Conservation (phyloP, 2,888 invertebrate genomes). For the Hartigia nigra region DNA sequence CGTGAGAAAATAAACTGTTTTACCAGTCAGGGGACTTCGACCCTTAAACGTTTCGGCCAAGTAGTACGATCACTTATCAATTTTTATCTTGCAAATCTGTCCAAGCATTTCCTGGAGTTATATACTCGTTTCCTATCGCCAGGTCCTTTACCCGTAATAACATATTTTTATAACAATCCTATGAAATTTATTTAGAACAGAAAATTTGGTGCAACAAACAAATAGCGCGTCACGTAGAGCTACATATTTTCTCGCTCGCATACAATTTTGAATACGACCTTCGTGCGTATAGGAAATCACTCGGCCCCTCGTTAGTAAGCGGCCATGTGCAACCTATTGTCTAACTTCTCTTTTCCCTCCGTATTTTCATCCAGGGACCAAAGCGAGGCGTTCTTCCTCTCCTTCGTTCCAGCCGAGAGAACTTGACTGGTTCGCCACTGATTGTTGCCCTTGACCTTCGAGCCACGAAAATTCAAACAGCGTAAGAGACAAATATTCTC, state of each 20-base stretch:
- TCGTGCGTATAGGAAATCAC: not conserved
- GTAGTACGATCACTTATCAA: not conserved
- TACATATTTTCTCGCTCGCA: not conserved
- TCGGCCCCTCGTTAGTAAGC: not conserved
- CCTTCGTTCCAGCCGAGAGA: not conserved
- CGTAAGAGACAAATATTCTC: not conserved
- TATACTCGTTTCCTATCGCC: fast-evolving
- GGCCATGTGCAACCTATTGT: not conserved
- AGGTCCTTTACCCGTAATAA: not conserved
- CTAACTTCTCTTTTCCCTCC: not conserved
- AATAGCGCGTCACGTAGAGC: too few species aligned
- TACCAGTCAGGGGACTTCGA: not conserved
- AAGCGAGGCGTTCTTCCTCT: not conserved
- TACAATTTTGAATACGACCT: not conserved
- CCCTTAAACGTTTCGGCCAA: not conserved
- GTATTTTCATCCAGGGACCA: not conserved
- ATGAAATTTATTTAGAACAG: too few species aligned
- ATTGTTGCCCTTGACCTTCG: not conserved
- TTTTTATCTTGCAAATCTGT: not conserved
- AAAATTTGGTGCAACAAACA: not conserved
- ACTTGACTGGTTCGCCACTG: not conserved
- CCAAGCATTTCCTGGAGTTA: not conserved
- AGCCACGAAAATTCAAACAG: not conserved
- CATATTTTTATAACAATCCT: not conserved
- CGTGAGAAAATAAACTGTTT: not conserved